Percentiles rank a stretch among this genome's conserved stretches.
phyloP scores from a whole-genome alignment of 2,797 vertebrate species.

The Streptopelia turtur region DNA sequence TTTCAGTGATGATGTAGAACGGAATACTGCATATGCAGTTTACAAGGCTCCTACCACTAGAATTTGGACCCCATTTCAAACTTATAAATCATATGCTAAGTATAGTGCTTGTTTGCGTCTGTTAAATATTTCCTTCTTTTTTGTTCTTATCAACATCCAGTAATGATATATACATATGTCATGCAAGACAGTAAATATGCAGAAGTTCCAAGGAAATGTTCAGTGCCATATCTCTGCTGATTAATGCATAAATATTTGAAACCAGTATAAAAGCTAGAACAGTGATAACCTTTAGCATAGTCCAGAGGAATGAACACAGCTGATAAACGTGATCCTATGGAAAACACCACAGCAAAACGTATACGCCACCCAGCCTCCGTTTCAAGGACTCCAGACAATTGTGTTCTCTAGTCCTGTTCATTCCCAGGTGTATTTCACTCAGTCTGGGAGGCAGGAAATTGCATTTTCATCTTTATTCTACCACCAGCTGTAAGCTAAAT shows the following conservation, averaged over 20 bases:
- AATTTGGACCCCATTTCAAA: slow-evolving; percentile 49
- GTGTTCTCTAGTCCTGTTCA: background rate
- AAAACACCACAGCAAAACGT: background rate
- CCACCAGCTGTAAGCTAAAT: background rate
- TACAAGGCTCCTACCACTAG: slow-evolving; percentile 19
- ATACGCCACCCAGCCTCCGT: background rate
- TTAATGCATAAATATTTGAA: slow-evolving; percentile 39
- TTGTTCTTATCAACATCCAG: slow-evolving; percentile 65
- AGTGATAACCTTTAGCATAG: slow-evolving; percentile 18
- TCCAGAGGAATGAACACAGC: background rate
- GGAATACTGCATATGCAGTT: slow-evolving; percentile 9
- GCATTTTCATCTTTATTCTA: slow-evolving; percentile 41
- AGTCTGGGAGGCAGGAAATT: slow-evolving; percentile 44
- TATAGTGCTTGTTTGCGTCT: slow-evolving; percentile 52
- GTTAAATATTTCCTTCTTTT: slow-evolving; percentile 55
- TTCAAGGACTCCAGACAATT: background rate
- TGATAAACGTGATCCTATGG: background rate
- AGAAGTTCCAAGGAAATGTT: slow-evolving; percentile 14
- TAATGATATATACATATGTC: slow-evolving; percentile 56
- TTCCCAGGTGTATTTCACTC: slow-evolving; percentile 16
- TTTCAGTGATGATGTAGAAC: slow-evolving; percentile 49
- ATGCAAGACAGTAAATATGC: slow-evolving; percentile 43
- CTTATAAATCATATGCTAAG: slow-evolving; percentile 62
- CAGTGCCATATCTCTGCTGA: slow-evolving; percentile 20
- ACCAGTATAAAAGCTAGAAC: background rate